These are phyloP conservation scores for Lycophotia porphyrea DNA, from an alignment of 2,888 invertebrate species.

Conservation along the genomic window DNA sequence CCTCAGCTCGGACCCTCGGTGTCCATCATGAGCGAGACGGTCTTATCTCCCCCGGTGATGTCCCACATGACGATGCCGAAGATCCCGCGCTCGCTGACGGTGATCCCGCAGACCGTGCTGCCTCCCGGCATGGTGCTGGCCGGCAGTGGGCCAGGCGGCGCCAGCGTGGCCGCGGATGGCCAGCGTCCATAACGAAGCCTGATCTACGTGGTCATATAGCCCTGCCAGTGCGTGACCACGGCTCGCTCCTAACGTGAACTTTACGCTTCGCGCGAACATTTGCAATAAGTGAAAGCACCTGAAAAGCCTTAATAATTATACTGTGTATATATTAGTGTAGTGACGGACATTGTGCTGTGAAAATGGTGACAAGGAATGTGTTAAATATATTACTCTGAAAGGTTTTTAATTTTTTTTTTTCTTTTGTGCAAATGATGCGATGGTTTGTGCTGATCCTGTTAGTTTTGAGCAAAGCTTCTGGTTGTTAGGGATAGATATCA, in stretches of 20 bases:
- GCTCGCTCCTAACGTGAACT: constrained; percentile 52
- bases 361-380: constrained; percentile 78
- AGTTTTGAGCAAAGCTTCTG: constrained; percentile 38
- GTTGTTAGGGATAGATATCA: constrained; percentile 46
- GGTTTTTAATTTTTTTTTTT: constrained; percentile 72
- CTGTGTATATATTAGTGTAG: constrained; percentile 87
- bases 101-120: constrained; percentile 92
- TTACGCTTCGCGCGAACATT: constrained; percentile 58
- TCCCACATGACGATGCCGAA: constrained; percentile 91
- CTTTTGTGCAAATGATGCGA: constrained; percentile 86
- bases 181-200: constrained; percentile 83
- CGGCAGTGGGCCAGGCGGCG: constrained; percentile 34
- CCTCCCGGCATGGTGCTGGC: constrained; percentile 61
- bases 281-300: constrained; percentile 74
- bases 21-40: constrained; percentile 80
- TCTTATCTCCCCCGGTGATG: constrained; percentile 72
- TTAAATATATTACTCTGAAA: constrained; percentile 76
- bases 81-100: constrained; percentile 95
- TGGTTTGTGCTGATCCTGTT: constrained; percentile 60
- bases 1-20: constrained; percentile 81
- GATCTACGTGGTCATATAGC: constrained; percentile 79
- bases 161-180: constrained; percentile 57
- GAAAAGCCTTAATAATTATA: constrained; percentile 87
- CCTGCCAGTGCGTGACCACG: constrained; percentile 65
- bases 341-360: constrained; percentile 81